A percentile compares a stretch with the other conserved stretches of the same genome.
Conservation (phyloP, 2,888 invertebrate genomes). For the Apeira syringaria region DNA sequence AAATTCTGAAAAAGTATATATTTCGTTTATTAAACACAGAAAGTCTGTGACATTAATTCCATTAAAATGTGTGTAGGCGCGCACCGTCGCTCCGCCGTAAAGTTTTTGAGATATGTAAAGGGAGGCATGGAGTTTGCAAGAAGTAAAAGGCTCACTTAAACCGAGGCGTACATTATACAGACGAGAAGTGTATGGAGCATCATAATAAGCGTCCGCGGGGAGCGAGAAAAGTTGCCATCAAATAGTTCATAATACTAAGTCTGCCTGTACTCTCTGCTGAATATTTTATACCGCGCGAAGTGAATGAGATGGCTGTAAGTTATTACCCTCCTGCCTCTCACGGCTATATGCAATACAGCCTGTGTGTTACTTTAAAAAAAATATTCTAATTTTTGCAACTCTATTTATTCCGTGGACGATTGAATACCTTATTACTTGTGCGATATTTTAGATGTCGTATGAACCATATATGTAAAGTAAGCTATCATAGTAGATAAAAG, state of each 20-base stretch:
- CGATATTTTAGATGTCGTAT: too few species aligned
- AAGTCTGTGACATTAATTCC: constrained; percentile 20
- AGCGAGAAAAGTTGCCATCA: constrained; percentile 44
- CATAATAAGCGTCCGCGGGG: constrained; percentile 38
- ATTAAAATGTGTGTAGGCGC: constrained; percentile 17
- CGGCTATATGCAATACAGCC: constrained; percentile 22
- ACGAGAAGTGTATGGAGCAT: constrained; percentile 23
- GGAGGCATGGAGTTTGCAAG: constrained; percentile 18
- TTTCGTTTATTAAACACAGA: constrained; percentile 25
- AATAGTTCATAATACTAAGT: constrained; percentile 56
- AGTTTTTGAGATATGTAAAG: constrained; percentile 27
- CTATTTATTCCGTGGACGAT: too few species aligned
- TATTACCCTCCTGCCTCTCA: constrained; percentile 26
- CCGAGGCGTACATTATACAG: constrained; percentile 22
- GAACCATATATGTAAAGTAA: too few species aligned
- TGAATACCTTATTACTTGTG: too few species aligned
- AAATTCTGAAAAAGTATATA: constrained; percentile 27
- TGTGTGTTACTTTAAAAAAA: too few species aligned
- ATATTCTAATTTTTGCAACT: too few species aligned
- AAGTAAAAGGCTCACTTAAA: constrained; percentile 19
- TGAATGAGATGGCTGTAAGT: constrained; percentile 38
- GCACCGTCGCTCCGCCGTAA: constrained; percentile 12
- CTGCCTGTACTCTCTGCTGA: constrained; percentile 45
- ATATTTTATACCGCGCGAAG: constrained; percentile 52
- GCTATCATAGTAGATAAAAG: too few species aligned